Evolutionary conservation across 2,888 invertebrate species (phyloP).

Genomic region (Pemphredon lugubris): DNA sequence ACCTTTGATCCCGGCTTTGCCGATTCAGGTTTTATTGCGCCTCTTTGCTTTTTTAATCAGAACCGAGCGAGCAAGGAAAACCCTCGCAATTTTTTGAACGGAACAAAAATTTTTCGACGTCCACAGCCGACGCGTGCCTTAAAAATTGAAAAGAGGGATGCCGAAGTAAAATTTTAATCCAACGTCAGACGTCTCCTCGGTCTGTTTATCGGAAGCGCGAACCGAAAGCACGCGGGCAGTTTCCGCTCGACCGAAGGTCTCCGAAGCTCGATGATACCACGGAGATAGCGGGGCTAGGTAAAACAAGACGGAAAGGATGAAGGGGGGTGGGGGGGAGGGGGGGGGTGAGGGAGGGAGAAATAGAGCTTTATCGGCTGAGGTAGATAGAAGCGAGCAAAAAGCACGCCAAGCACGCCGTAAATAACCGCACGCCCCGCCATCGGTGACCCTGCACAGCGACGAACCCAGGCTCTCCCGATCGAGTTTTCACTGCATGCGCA

Average conservation of each 20-base stretch:
- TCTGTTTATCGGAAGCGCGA: conserved; percentile 48
- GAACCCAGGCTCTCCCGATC: conserved; percentile 39
- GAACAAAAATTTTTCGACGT: conserved; percentile 4
- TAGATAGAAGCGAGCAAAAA: conserved; percentile 45
- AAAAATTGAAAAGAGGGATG: too few relatives aligned
- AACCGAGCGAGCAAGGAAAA: too few relatives aligned
- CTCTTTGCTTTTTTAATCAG: neutral
- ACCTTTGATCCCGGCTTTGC: neutral
- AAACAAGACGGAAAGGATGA: conserved; percentile 3
- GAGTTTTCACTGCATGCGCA: conserved; percentile 47
- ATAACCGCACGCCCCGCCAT: conserved; percentile 51
- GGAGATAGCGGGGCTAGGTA: conserved; percentile 12
- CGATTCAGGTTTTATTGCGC: conserved; percentile 24
- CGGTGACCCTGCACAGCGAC: conserved; percentile 32
- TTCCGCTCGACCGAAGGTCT: conserved; percentile 6
- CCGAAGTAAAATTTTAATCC: conserved; percentile 53
- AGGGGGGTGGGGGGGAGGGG: neutral
- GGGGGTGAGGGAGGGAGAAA: conserved; percentile 16
- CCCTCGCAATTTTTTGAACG: neutral
- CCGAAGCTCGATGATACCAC: conserved; percentile 27
- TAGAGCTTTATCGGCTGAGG: conserved; percentile 45
- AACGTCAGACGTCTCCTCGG: conserved; percentile 17
- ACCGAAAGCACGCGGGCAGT: conserved; percentile 18
- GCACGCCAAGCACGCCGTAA: conserved; percentile 56
- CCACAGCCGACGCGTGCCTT: neutral